A percentile compares a stretch with the other conserved stretches of the same genome.
Conservation (phyloP, 2,797 vertebrate genomes). For the Columba guinea region DNA sequence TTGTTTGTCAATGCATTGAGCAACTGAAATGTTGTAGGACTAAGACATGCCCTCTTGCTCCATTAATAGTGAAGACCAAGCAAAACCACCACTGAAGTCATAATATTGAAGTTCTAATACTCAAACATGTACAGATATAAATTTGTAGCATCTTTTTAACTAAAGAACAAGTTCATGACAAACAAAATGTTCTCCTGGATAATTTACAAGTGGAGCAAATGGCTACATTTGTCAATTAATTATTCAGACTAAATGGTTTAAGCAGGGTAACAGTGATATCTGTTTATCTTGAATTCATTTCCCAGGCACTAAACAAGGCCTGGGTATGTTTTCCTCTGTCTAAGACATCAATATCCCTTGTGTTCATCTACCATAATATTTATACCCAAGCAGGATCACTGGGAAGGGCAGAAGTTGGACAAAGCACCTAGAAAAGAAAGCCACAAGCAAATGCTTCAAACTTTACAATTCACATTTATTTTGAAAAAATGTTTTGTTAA, state of each 20-base stretch:
- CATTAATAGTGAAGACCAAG: neutral
- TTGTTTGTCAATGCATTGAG: neutral
- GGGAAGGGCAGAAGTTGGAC: neutral
- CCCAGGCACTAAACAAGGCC: neutral
- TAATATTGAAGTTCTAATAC: neutral
- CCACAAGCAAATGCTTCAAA: conserved; percentile 50
- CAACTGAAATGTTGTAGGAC: neutral
- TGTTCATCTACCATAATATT: neutral
- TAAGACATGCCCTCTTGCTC: neutral
- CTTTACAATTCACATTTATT: conserved; percentile 85
- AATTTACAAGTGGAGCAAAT: neutral
- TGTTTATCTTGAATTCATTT: neutral
- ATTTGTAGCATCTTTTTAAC: neutral
- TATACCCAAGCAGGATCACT: neutral
- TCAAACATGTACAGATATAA: neutral
- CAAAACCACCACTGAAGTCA: neutral
- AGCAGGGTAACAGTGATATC: neutral
- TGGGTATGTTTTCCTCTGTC: neutral
- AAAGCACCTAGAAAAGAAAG: conserved; percentile 18
- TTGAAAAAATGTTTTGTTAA: conserved; percentile 77
- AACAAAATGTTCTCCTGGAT: neutral
- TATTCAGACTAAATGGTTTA: neutral
- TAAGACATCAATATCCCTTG: neutral
- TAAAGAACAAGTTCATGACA: neutral
- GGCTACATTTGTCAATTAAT: neutral